phyloP scores from a whole-genome alignment of 1,140 invertebrate species.

The Sycophila sp. region DNA sequence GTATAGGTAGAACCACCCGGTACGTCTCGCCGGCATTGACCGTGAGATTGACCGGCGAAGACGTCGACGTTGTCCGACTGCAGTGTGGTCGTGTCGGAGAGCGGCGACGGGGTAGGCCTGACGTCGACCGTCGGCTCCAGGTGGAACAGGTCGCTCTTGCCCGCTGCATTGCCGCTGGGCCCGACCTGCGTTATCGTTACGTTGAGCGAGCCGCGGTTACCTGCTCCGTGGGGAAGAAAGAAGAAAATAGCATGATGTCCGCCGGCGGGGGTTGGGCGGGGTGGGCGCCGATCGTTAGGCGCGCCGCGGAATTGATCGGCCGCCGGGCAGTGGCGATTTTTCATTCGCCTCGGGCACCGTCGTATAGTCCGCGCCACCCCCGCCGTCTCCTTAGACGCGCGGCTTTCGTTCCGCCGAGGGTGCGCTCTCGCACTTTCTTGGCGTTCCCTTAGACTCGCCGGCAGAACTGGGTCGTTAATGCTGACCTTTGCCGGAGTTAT shows the following conservation, averaged over 20 bases:
- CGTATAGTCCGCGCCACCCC: background rate
- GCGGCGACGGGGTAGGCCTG: slow-evolving; percentile 54
- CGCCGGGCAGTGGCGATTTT: background rate
- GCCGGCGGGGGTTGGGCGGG: background rate
- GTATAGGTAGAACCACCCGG: background rate
- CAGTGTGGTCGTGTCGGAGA: slow-evolving; percentile 57
- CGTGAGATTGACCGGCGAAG: slow-evolving; percentile 48
- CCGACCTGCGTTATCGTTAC: slow-evolving; percentile 60
- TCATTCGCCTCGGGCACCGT: background rate
- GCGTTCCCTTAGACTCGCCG: background rate
- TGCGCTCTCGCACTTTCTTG: background rate
- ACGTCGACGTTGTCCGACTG: slow-evolving; percentile 60
- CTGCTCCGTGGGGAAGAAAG: slow-evolving; percentile 31
- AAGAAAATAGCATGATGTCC: background rate
- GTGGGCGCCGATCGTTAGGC: background rate
- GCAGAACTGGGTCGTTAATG: slow-evolving; percentile 27
- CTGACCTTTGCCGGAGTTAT: slow-evolving; percentile 24
- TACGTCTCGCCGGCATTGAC: background rate
- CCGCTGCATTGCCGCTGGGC: slow-evolving; percentile 40
- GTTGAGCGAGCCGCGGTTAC: slow-evolving; percentile 61
- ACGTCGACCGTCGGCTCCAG: slow-evolving; percentile 54
- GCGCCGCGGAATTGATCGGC: too few species aligned
- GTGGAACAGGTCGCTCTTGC: slow-evolving; percentile 53
- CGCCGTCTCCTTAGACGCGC: background rate
- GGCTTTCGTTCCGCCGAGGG: background rate